Base-by-base conservation (phyloP, 2,797 vertebrate species). In the Leucoraja ocellata region DNA sequence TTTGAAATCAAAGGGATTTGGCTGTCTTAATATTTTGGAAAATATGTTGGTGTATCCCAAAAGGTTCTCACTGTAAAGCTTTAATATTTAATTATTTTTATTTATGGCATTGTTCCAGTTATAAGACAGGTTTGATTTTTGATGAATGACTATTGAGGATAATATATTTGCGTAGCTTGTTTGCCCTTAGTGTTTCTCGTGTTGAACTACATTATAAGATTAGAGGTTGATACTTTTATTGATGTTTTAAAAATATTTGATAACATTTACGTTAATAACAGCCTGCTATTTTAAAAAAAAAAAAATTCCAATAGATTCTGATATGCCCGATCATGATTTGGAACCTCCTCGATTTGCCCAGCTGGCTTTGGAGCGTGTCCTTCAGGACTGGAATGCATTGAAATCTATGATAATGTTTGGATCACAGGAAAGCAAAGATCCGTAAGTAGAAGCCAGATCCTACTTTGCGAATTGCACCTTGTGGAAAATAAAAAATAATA, bases 351-450 rank as follows among this genome's bases (percentile, higher is more conserved):
- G 99, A 93, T 99, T 99, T 96, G 98, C 99, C n/a, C 99, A 99
- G 95, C 97, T 99, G 94, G 99, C 99, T 58, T 96, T 99, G 95
- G 99, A 99, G 95, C 98, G 99, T 28, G 99, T 99, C 93, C 96
- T 99, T 81, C 99, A 99, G 96, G 99, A 99, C 95, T 99, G 99
- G 99, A 99, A 99, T 80, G 99, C 99, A 2, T 96, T 99, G 93
- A 99, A 98, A 95, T 99, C 98, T 93, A 99, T 99, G 99, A 99
- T 99, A 94, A 99, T 99, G 98, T 99, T 99, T 95, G 99, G 99
- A 94, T 99, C 99, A 93, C 99, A 99, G 95, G 99, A 99, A 96
- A 99, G 99, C 95, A 99, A 99, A 97, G 99, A 99, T 95, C 98
- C 98, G 99, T 99, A 96, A 97, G 99, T 98, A 95, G 95, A 94